phyloP scores from a whole-genome alignment of 1,140 invertebrate genomes.

The Pseudomyrmex flavicornis region DNA sequence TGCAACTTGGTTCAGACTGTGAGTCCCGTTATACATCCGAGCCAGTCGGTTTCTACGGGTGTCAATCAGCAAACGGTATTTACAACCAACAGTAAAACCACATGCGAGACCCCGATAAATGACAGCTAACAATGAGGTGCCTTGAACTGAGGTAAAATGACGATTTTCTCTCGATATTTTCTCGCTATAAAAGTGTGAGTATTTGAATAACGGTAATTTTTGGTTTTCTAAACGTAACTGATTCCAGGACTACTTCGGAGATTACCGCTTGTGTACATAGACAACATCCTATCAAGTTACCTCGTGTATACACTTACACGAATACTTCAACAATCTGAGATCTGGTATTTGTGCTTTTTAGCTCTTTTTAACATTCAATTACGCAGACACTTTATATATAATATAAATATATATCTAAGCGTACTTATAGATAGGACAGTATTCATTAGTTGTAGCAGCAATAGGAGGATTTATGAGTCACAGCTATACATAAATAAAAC shows the following conservation, averaged over 20 bases:
- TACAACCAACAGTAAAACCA: conserved; percentile 74
- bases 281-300: conserved; percentile 68
- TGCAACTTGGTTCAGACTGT: conserved; percentile 83
- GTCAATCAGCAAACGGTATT: conserved; percentile 77
- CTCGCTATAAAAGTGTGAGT: not conserved
- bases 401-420: conserved; percentile 58
- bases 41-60: conserved; percentile 77
- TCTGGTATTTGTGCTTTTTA: conserved; percentile 74
- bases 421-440: conserved; percentile 84
- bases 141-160: conserved; percentile 63
- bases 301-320: conserved; percentile 63
- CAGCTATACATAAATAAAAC: conserved; percentile 72
- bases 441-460: conserved; percentile 78
- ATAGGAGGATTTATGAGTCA: conserved; percentile 72
- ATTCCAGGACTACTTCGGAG: conserved; percentile 59
- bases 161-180: not conserved
- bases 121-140: conserved; percentile 82
- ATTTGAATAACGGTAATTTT: not conserved
- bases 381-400: conserved; percentile 53
- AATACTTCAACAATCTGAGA: conserved; percentile 62
- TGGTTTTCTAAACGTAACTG: not conserved
- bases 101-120: conserved; percentile 78
- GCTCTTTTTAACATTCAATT: conserved; percentile 72
- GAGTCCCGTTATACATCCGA: conserved; percentile 80
- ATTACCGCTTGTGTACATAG: conserved; percentile 66